Evolutionary conservation across 2,113 vertebrate genomes (phyloP).

Genomic region (Micronycteris hirsuta): DNA sequence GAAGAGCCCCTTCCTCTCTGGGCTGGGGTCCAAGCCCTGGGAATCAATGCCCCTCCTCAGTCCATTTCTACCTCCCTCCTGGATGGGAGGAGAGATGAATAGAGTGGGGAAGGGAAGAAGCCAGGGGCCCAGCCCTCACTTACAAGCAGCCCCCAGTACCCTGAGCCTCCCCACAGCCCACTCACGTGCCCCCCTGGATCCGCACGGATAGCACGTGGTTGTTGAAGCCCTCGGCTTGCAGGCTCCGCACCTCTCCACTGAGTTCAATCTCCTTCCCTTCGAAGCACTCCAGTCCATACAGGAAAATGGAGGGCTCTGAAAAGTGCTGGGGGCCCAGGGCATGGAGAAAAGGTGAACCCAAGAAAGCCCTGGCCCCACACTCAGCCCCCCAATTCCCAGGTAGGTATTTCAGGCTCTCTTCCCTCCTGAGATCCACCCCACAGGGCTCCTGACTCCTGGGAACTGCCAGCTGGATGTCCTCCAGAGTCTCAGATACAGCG

Average conservation of each 20-base stretch:
- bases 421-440: background rate
- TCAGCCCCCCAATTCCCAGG: background rate
- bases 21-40: background rate
- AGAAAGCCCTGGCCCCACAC: background rate
- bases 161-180: background rate
- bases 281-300: slow-evolving; percentile 92
- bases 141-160: background rate
- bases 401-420: background rate
- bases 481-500: background rate
- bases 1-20: background rate
- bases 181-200: slow-evolving; percentile 90
- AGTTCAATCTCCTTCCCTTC: slow-evolving; percentile 93
- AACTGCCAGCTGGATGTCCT: background rate
- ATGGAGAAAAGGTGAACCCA: background rate
- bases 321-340: slow-evolving; percentile 79
- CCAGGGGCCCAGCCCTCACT: background rate
- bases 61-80: background rate
- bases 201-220: slow-evolving; percentile 91
- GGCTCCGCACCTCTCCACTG: slow-evolving; percentile 83
- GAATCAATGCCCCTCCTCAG: background rate
- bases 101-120: background rate
- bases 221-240: slow-evolving; percentile 91
- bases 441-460: background rate
- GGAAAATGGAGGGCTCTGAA: slow-evolving; percentile 89
- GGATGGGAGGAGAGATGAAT: background rate